Base-by-base conservation (phyloP, 2,113 vertebrate genomes). In the Xiphias gladius region DNA sequence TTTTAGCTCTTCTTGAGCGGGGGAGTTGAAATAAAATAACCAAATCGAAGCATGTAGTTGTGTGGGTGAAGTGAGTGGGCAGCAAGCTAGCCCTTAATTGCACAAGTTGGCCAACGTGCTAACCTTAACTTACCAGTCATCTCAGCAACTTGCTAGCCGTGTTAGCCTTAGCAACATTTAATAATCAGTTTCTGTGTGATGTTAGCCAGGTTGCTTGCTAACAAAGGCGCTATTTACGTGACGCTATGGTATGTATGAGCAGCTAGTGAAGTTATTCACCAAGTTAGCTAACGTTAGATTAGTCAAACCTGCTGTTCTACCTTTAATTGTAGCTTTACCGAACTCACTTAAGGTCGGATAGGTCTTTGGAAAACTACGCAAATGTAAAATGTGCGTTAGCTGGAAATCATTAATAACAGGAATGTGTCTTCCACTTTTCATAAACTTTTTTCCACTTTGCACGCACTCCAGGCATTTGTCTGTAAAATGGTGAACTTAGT, bases 101-200 rank as follows among this genome's bases (percentile, higher is more conserved):
- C 10, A 55, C 41, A 67, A 87, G 54, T 83, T 85, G 62, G 1
- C 6, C 65, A 79, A 20, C 57, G 0, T 75, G 81, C 70, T 75
- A 81, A 86, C 66, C 26, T 43, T 20, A 88, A 90, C 76, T 91
- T 62, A 41, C 50, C 59, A 55, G 73, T 35, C 32, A 58, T 67
- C 71, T 57, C 5, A 41, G 24, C 65, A 86, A 89, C 86, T 84
- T 57, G 89, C 88, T 90, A 92, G 83, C 79, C 22, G 26, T 2
- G 75, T 87, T 93, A 92, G 92, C 93, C 2, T 76, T 82, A 89
- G 90, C 86, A 1, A 1, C 80, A 85, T 65, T 82, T 71, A 61
- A 43, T 6, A 64, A 65, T 62, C 41, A 52, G 50, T 58, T 50
- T 52, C 71, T 79, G 30, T 43, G 1, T 59, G 48, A 76, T 59